phyloP scores from a whole-genome alignment of 2,113 vertebrate genomes.

The Apteryx mantelli region DNA sequence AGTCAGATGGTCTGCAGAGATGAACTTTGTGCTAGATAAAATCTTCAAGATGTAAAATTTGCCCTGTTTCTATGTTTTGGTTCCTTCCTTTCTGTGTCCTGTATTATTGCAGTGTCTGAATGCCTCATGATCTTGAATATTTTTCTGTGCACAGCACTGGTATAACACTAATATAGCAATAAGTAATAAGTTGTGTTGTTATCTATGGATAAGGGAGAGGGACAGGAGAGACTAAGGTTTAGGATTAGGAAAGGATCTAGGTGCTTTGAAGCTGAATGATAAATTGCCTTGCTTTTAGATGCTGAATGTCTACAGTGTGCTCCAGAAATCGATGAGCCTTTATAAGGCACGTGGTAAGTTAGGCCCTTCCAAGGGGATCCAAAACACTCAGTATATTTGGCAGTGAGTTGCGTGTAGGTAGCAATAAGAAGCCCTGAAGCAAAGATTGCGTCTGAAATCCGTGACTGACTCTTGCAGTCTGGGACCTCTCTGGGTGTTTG shows the following conservation, averaged over 20 bases:
- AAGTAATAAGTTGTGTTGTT: background rate
- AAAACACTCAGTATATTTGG: background rate
- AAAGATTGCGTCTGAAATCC: background rate
- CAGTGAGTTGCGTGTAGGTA: background rate
- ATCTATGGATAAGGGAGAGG: background rate
- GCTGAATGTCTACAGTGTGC: background rate
- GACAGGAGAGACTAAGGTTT: accelerated
- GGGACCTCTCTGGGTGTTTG: background rate
- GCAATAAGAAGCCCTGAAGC: background rate
- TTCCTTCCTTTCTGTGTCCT: background rate
- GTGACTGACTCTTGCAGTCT: background rate
- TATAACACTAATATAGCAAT: accelerated
- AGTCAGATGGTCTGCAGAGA: background rate
- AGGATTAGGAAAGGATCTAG: background rate
- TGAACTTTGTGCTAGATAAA: background rate
- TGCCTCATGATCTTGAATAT: background rate
- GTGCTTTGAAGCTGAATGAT: background rate
- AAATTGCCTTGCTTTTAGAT: background rate
- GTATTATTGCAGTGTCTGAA: background rate
- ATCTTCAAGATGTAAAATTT: background rate
- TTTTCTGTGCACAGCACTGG: background rate
- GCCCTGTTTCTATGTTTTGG: background rate
- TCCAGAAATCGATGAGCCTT: background rate
- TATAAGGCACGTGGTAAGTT: accelerated
- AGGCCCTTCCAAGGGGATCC: background rate